Percentiles rank a stretch among this genome's conserved stretches.
phyloP scores from a whole-genome alignment of 2,113 vertebrate genomes.

The Perca schrenkii region DNA sequence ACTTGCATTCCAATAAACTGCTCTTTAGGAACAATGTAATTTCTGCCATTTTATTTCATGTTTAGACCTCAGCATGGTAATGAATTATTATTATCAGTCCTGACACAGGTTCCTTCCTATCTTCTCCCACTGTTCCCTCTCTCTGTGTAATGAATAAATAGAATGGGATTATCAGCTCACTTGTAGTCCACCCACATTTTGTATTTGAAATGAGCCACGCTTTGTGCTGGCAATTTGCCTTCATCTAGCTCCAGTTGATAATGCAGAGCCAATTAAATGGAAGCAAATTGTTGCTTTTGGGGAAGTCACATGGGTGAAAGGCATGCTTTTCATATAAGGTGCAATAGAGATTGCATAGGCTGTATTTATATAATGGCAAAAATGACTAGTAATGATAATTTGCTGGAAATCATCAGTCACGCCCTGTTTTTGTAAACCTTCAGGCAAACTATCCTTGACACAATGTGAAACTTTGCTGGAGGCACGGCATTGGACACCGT shows the following conservation, averaged over 20 bases:
- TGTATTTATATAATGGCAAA: background rate
- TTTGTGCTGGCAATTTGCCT: constrained; percentile 53
- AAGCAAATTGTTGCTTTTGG: constrained; percentile 50
- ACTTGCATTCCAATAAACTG: constrained; percentile 45
- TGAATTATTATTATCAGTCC: constrained; percentile 62
- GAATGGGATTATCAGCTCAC: constrained; percentile 56
- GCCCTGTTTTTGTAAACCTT: background rate
- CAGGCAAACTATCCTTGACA: background rate
- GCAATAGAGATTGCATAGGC: background rate
- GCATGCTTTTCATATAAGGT: background rate
- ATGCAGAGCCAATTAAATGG: constrained; percentile 58
- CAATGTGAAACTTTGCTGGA: background rate
- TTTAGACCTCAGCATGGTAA: constrained; percentile 37
- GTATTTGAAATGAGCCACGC: constrained; percentile 51
- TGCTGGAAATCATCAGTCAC: background rate
- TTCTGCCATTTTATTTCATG: constrained; percentile 42
- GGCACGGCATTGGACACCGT: background rate
- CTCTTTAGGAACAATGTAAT: constrained; percentile 43
- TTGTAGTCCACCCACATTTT: constrained; percentile 61
- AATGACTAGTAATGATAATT: background rate
- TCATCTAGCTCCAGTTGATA: constrained; percentile 36
- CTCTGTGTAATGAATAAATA: constrained; percentile 60
- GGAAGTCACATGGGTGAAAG: constrained; percentile 25
- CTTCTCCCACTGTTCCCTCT: constrained; percentile 21
- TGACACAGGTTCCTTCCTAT: constrained; percentile 45